These are phyloP conservation scores for Drosophila truncata DNA, from an alignment of 1,140 invertebrate genomes.

Conservation along the genomic window DNA sequence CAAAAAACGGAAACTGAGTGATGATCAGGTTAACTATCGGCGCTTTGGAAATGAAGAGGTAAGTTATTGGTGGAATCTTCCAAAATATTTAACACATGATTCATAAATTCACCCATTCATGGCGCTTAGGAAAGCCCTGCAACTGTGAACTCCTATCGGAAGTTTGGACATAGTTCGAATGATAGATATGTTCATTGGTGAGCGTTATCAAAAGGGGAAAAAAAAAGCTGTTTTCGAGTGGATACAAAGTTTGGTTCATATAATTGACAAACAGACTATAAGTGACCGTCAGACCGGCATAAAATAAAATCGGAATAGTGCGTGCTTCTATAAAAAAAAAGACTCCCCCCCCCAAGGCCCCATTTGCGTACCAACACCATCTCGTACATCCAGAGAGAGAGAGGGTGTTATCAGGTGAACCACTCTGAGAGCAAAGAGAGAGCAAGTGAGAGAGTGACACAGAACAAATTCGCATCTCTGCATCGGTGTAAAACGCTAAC, in stretches of 20 bases:
- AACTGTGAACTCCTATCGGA: neutral
- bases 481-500: conserved; percentile 38
- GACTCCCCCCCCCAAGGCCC: neutral
- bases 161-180: too few relatives aligned
- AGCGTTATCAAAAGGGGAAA: conserved; percentile 25
- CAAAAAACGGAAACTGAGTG: conserved; percentile 40
- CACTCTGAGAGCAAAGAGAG: conserved; percentile 29
- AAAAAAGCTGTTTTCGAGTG: conserved; percentile 22
- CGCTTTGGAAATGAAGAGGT: conserved; percentile 39
- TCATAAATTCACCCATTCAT: too few relatives aligned
- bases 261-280: neutral
- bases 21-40: conserved; percentile 25
- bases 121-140: conserved; percentile 2
- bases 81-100: too few relatives aligned
- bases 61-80: conserved; percentile 17
- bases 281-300: conserved; percentile 23
- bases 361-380: conserved; percentile 7
- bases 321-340: conserved; percentile 3
- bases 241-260: conserved; percentile 30
- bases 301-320: conserved; percentile 13
- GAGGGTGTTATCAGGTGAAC: neutral
- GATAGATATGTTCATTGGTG: conserved; percentile 2
- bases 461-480: conserved; percentile 33
- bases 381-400: conserved; percentile 9
- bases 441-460: conserved; percentile 27